phyloP scores from a whole-genome alignment of 2,113 vertebrate species.

The Tychaedon coryphoeus region DNA sequence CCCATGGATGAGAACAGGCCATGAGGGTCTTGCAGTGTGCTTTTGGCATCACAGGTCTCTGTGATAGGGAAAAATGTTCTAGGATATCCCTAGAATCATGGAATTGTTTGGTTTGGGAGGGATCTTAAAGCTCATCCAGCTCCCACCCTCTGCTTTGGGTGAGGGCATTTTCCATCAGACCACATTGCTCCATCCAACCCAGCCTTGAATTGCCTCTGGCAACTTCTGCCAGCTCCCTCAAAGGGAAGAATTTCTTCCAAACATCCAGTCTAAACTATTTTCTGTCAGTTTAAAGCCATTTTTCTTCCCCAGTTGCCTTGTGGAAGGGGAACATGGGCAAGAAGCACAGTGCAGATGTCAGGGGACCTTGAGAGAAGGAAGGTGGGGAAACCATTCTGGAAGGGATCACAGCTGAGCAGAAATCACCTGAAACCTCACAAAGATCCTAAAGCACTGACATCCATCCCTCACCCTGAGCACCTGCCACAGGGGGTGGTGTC shows the following conservation, averaged over 20 bases:
- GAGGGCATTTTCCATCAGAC: neutral
- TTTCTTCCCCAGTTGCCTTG: neutral
- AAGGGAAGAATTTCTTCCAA: neutral
- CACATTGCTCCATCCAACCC: neutral
- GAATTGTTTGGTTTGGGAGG: neutral
- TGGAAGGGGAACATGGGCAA: accelerated
- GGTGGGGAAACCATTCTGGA: accelerated
- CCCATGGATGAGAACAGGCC: neutral
- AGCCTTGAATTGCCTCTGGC: neutral
- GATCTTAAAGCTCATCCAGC: neutral
- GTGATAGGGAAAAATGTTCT: neutral
- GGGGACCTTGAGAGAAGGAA: neutral
- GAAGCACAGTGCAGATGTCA: accelerated
- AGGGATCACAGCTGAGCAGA: neutral
- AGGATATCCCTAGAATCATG: too few relatives aligned
- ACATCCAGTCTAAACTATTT: neutral
- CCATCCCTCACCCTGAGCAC: neutral
- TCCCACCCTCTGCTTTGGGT: neutral
- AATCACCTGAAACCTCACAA: neutral
- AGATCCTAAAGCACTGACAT: neutral
- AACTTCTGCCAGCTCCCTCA: neutral
- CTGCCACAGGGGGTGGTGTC: neutral
- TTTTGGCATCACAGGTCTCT: neutral
- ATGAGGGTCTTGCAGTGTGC: neutral
- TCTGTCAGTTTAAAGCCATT: neutral